These are phyloP conservation scores for Lordiphosa fenestrarum DNA, from an alignment of 2,888 invertebrate species.

Conservation along the genomic window DNA sequence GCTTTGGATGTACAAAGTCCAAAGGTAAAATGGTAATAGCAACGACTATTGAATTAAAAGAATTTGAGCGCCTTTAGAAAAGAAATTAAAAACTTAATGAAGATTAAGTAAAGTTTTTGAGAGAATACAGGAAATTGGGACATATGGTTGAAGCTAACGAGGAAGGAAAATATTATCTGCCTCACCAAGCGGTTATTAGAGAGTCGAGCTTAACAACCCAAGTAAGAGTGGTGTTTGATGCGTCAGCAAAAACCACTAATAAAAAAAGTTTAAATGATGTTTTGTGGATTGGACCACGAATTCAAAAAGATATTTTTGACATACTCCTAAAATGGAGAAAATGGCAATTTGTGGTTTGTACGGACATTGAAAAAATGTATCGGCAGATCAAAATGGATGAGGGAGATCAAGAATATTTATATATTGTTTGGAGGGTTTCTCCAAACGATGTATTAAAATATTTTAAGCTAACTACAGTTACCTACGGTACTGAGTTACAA, in stretches of 20 bases:
- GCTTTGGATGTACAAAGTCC: too few species aligned
- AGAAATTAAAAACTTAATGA: too few species aligned
- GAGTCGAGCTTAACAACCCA: neutral
- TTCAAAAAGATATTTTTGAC: slow-evolving; percentile 4
- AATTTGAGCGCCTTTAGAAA: too few species aligned
- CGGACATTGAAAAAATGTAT: slow-evolving; percentile 5
- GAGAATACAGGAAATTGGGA: too few species aligned
- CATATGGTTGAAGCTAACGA: too few species aligned
- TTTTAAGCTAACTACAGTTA: slow-evolving; percentile 9
- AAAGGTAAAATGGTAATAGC: too few species aligned
- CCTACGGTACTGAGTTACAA: slow-evolving; percentile 1
- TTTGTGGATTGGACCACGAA: neutral
- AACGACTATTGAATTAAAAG: too few species aligned
- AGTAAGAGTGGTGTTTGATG: slow-evolving; percentile 5
- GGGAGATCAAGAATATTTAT: neutral
- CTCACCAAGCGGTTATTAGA: slow-evolving; percentile 3
- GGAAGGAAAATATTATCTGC: slow-evolving; percentile 2
- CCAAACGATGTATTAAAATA: neutral
- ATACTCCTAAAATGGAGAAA: slow-evolving; percentile 5
- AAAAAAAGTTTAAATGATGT: slow-evolving; percentile 6
- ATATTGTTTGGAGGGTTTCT: neutral
- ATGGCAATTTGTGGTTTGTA: neutral
- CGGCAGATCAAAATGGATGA: slow-evolving; percentile 2
- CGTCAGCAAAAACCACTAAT: slow-evolving; percentile 10
- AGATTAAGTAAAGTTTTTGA: too few species aligned